Evolutionary conservation across 2,888 invertebrate genomes (phyloP).

Genomic region (Chalcis sispes): DNA sequence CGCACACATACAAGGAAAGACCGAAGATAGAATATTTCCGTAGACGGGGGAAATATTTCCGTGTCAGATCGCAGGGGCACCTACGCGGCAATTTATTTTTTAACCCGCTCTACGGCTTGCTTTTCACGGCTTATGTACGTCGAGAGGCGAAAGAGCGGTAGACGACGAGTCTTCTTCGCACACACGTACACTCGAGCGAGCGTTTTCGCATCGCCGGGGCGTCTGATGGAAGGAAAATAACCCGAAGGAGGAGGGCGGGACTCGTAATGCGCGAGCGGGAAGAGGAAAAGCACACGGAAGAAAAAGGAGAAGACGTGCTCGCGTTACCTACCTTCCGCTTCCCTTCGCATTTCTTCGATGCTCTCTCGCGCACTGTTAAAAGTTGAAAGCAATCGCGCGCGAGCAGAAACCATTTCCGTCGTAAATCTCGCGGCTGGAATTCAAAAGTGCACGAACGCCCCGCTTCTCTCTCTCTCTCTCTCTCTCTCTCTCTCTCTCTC

Average conservation of each 20-base stretch:
- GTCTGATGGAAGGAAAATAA: constrained; percentile 53
- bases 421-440: constrained; percentile 50
- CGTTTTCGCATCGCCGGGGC: constrained; percentile 6
- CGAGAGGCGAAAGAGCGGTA: background rate
- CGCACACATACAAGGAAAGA: constrained; percentile 5
- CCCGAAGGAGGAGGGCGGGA: constrained; percentile 4
- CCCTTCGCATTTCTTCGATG: too few species aligned
- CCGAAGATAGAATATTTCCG: constrained; percentile 49
- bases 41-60: constrained; percentile 29
- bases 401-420: constrained; percentile 35
- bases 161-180: too few species aligned
- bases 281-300: too few species aligned
- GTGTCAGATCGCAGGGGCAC: constrained; percentile 29
- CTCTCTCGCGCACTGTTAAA: constrained; percentile 21
- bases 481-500: background rate
- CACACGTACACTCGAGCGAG: too few species aligned
- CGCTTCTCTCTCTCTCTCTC: background rate
- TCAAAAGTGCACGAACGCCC: constrained; percentile 23
- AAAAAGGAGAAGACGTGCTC: constrained; percentile 15
- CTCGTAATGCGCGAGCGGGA: background rate
- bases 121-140: constrained; percentile 34
- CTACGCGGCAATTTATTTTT: constrained; percentile 52
- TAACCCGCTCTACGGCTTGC: constrained; percentile 22
- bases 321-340: background rate
- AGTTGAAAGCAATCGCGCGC: constrained; percentile 40